Conservation (phyloP, 2,113 vertebrate genomes). For the Girardinichthys multiradiatus region DNA sequence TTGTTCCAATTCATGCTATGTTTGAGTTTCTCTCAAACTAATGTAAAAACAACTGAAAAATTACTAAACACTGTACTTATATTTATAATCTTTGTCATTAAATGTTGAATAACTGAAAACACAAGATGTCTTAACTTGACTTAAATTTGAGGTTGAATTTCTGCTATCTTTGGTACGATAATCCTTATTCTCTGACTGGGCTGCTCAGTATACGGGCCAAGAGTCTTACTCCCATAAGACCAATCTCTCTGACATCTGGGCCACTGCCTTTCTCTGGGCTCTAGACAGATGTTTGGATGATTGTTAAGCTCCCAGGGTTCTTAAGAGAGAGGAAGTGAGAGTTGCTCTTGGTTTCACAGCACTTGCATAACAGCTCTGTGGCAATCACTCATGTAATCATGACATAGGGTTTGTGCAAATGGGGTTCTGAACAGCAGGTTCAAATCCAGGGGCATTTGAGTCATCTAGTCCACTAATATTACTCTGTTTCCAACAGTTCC, state of each 20-base stretch:
- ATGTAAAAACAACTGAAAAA: not conserved
- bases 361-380: slow-evolving; percentile 29
- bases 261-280: slow-evolving; percentile 74
- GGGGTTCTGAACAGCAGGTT: not conserved
- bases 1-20: too few species aligned
- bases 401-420: slow-evolving; percentile 8
- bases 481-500: not conserved
- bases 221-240: slow-evolving; percentile 73
- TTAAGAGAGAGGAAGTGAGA: slow-evolving; percentile 44
- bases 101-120: not conserved
- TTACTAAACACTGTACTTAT: not conserved
- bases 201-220: slow-evolving; percentile 69
- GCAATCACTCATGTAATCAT: not conserved
- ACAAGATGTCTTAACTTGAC: slow-evolving; percentile 5
- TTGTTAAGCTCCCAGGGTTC: slow-evolving; percentile 70
- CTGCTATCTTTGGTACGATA: slow-evolving; percentile 52
- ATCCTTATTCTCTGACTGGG: slow-evolving; percentile 68
- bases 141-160: slow-evolving; percentile 43
- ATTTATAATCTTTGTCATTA: not conserved
- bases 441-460: not conserved
- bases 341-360: slow-evolving; percentile 17
- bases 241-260: slow-evolving; percentile 76
- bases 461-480: not conserved
- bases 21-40: too few species aligned
- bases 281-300: slow-evolving; percentile 72